Base-by-base conservation (phyloP, 2,888 invertebrate species). In the Eupelmus urozonus region DNA sequence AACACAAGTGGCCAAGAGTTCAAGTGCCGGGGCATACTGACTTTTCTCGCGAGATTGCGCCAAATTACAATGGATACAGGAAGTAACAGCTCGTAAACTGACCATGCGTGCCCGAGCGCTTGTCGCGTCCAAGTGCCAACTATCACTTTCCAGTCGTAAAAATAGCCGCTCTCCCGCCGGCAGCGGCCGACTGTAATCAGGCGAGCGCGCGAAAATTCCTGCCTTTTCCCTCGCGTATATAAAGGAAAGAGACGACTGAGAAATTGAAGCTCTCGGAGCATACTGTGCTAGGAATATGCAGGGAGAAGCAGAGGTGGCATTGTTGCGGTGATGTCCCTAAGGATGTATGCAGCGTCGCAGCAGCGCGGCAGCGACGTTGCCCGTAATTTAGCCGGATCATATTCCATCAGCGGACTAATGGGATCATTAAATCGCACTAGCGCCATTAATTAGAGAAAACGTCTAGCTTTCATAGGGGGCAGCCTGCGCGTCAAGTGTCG, bases 371-470 rank as follows among this genome's bases (percentile, higher is more conserved):
- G 34, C 9, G n/a, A n/a, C n/a, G n/a, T n/a, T n/a, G n/a, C 9
- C 34, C 9, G 53, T 65, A 80, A 80, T 80, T 76, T 45, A 70
- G 27, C 55, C 70, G 70, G 57, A 74, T 74, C 70, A 74, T 76
- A 76, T 80, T 80, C 80, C 73, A 76, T 80, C 65, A 76, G 34
- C 63, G 23, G 53, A 60, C 65, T 80, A 80, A 80, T 74, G 73
- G 73, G 67, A 27, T 76, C 80, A 55, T 80, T 75, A 76, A 69
- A 60, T 80, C 27, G 72, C 23, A 57, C 45, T 73, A 72, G 45
- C 45, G 70, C 73, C 72, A 74, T 76, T 76, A 80, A 80, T 80
- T 74, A 73, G 73, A 74, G 69, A 76, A 73, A 76, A 74, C 71
- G 72, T 70, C 74, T 71, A 76, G 57, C 45, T 71, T 65, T 65